These are phyloP conservation scores for Brachyrhaphis roseni DNA, from an alignment of 2,797 vertebrate species.

Conservation along the genomic window DNA sequence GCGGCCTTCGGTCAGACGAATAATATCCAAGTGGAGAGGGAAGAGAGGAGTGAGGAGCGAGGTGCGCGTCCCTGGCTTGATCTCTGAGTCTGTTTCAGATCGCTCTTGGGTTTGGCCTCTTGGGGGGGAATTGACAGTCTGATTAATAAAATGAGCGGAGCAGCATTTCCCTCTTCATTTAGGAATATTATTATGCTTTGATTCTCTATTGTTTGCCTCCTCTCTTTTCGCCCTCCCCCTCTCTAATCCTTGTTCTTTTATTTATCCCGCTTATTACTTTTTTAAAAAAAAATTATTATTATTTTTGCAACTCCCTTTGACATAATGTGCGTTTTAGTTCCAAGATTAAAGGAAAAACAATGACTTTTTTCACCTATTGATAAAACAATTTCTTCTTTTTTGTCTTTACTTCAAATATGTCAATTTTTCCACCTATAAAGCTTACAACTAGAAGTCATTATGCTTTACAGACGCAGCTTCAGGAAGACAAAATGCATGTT, in stretches of 20 bases:
- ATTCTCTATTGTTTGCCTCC: constrained; percentile 95
- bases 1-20: constrained; percentile 98
- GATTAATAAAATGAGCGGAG: constrained; percentile 99
- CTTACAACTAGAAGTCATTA: not conserved
- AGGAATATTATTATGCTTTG: constrained; percentile 99
- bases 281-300: no score
- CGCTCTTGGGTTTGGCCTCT: constrained; percentile 98
- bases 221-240: constrained; percentile 65
- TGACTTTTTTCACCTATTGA: not conserved
- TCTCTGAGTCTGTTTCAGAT: constrained; percentile 88
- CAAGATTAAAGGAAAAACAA: constrained; percentile 6
- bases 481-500: constrained; percentile 31
- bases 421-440: not conserved
- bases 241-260: constrained; percentile 59
- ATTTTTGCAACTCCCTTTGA: constrained; percentile 11
- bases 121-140: constrained; percentile 99
- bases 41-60: constrained; percentile 90
- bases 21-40: constrained; percentile 96
- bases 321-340: constrained; percentile 20
- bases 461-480: constrained; percentile 19
- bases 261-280: constrained; percentile 47
- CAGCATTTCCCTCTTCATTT: constrained; percentile 99
- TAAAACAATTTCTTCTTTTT: not conserved
- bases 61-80: constrained; percentile 90
- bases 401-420: not conserved